These are phyloP conservation scores for Melitaea athalia DNA, from an alignment of 2,888 invertebrate genomes.

Conservation along the genomic window DNA sequence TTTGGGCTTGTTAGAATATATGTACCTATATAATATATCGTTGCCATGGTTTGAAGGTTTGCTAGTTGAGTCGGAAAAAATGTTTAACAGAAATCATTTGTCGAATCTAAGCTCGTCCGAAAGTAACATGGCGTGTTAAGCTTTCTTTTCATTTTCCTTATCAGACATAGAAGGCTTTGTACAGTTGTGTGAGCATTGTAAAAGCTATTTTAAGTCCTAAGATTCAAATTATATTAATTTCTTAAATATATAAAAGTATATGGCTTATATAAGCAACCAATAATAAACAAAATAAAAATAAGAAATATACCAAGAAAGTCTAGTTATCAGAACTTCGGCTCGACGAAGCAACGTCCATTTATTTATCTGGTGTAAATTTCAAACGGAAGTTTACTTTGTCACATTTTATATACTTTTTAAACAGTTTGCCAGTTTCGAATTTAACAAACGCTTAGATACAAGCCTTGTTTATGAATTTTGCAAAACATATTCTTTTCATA, in stretches of 20 bases:
- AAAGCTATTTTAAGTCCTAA: too few species aligned
- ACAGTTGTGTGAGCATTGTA: too few species aligned
- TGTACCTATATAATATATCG: too few species aligned
- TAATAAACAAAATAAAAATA: not conserved
- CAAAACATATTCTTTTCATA: not conserved
- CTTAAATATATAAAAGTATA: not conserved
- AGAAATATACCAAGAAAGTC: conserved; percentile 6
- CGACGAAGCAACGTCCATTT: conserved; percentile 13
- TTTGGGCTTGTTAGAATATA: too few species aligned
- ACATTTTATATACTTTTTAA: conserved; percentile 16
- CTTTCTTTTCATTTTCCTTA: too few species aligned
- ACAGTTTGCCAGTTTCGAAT: conserved; percentile 2
- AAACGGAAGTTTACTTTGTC: conserved; percentile 19
- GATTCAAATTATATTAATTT: not conserved
- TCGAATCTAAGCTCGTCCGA: too few species aligned
- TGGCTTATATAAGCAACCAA: too few species aligned
- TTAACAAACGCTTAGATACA: not conserved
- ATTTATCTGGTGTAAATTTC: conserved; percentile 20
- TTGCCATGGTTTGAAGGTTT: too few species aligned
- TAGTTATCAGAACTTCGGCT: conserved; percentile 16
- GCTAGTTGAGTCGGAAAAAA: too few species aligned
- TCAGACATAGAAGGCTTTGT: too few species aligned
- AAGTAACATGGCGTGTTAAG: too few species aligned
- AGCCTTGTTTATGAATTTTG: not conserved
- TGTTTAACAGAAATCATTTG: too few species aligned